Percentiles rank a stretch among this genome's conserved stretches.
Evolutionary conservation across 2,888 invertebrate species (phyloP).

Genomic region (Cryptocheilus praepositus): DNA sequence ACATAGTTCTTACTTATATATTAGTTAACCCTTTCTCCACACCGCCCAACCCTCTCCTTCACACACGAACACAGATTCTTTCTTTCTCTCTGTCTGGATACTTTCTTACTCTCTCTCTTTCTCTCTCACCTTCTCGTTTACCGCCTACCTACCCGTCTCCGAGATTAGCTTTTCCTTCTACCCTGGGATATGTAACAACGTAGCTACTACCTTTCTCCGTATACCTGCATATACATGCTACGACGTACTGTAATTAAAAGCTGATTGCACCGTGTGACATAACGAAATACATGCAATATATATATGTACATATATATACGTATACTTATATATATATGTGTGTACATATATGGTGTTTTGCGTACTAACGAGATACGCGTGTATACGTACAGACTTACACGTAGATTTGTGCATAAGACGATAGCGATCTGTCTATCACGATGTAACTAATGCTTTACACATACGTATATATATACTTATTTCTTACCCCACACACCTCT

Average conservation of each 20-base stretch:
- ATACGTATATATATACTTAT: not conserved
- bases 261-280: conserved; percentile 56
- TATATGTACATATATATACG: conserved; percentile 12
- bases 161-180: not conserved
- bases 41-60: conserved; percentile 23
- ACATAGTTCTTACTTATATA: conserved; percentile 51
- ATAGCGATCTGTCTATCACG: not conserved
- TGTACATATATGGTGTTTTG: not conserved
- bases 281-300: conserved; percentile 28
- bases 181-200: not conserved
- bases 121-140: not conserved
- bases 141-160: not conserved
- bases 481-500: not conserved
- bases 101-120: not conserved
- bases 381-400: not conserved
- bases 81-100: conserved; percentile 13
- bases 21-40: conserved; percentile 41
- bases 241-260: conserved; percentile 46
- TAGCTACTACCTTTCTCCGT: not conserved
- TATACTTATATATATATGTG: conserved; percentile 27
- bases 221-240: conserved; percentile 39
- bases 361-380: not conserved
- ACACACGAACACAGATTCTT: conserved; percentile 2
- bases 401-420: too few species aligned
- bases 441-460: not conserved